Percentiles rank a stretch among this genome's conserved stretches.
phyloP scores from a whole-genome alignment of 2,797 vertebrate species.

The Agapornis canus region DNA sequence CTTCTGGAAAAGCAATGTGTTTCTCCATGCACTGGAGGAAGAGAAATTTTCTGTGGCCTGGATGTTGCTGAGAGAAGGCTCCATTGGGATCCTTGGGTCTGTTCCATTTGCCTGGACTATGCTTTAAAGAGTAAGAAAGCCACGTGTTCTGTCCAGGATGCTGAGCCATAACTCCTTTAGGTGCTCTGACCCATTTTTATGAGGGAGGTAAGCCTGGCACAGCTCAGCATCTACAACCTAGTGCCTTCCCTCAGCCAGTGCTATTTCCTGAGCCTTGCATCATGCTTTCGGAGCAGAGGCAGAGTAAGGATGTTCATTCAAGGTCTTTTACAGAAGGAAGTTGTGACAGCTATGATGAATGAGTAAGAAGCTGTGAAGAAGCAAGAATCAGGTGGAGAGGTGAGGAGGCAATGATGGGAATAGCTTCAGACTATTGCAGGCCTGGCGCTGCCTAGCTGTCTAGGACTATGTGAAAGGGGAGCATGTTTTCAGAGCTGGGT shows the following conservation, averaged over 20 bases:
- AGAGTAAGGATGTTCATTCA: neutral
- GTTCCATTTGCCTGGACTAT: neutral
- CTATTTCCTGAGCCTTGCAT: neutral
- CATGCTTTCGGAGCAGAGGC: neutral
- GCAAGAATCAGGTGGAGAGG: neutral
- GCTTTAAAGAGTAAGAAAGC: neutral
- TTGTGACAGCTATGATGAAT: neutral
- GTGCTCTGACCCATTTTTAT: neutral
- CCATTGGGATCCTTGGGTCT: neutral
- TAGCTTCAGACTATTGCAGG: neutral
- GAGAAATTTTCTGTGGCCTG: neutral
- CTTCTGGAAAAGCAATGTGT: neutral
- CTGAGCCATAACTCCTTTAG: neutral
- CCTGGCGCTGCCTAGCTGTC: neutral
- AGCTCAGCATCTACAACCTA: neutral
- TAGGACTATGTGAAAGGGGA: neutral
- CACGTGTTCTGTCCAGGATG: neutral
- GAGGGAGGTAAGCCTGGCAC: neutral
- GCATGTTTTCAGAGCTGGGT: neutral
- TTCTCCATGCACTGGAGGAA: neutral
- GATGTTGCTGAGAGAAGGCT: neutral
- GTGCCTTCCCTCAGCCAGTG: neutral
- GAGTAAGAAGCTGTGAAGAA: neutral
- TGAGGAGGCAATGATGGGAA: neutral
- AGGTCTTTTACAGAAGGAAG: neutral